Conservation (phyloP, 2,113 vertebrate genomes). For the Malurus cyaneus region DNA sequence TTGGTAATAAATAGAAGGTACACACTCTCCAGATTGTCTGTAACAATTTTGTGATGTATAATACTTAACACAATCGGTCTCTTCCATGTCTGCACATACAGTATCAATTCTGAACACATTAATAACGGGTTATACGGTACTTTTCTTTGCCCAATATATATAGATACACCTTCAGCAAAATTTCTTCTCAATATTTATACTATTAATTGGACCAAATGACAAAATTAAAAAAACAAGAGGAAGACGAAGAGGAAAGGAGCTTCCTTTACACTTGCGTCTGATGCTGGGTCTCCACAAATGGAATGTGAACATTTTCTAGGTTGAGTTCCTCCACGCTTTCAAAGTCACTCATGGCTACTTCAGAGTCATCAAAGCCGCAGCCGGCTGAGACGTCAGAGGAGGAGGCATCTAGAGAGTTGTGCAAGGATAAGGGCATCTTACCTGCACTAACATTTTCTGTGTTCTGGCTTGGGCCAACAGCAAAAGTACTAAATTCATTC, state of each 20-base stretch:
- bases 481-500: conserved; percentile 81
- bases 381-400: conserved; percentile 83
- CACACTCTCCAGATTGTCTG: conserved; percentile 28
- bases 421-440: conserved; percentile 76
- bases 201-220: conserved; percentile 26
- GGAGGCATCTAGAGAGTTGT: conserved; percentile 82
- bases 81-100: conserved; percentile 39
- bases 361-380: conserved; percentile 81
- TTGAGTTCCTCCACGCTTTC: conserved; percentile 86
- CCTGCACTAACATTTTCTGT: conserved; percentile 73
- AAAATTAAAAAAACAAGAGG: not conserved
- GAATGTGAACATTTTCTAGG: conserved; percentile 76
- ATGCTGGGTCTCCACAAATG: conserved; percentile 85
- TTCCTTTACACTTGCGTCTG: conserved; percentile 89
- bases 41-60: conserved; percentile 36
- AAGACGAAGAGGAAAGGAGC: not conserved
- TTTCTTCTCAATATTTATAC: conserved; percentile 37
- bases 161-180: conserved; percentile 36
- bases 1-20: conserved; percentile 47
- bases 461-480: conserved; percentile 63
- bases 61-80: not conserved
- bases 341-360: conserved; percentile 85
- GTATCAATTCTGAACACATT: conserved; percentile 46
- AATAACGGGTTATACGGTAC: conserved; percentile 26
- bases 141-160: conserved; percentile 59